phyloP scores from a whole-genome alignment of 2,113 vertebrate species.

The Microcebus jonahi region DNA sequence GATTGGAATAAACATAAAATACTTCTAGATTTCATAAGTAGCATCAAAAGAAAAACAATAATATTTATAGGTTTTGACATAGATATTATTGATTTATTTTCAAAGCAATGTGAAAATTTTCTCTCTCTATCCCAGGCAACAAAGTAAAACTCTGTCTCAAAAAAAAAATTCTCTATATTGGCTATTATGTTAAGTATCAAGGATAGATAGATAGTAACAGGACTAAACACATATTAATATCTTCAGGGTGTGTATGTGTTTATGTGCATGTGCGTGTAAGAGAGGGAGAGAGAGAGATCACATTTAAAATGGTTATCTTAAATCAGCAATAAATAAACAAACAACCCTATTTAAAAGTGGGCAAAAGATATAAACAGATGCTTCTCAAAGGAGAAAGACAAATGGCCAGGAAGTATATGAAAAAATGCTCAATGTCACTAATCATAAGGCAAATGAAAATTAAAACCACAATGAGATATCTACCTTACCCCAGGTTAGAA shows the following conservation, averaged over 20 bases:
- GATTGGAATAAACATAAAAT: background rate
- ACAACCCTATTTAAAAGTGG: no score
- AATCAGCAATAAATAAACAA: no score
- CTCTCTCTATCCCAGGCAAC: background rate
- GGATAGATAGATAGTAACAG: background rate
- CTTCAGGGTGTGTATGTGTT: background rate
- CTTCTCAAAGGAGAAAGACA: no score
- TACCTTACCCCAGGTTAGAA: no score
- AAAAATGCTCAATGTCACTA: no score
- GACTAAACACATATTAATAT: background rate
- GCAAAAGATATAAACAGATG: no score
- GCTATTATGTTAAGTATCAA: background rate
- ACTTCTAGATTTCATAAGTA: background rate
- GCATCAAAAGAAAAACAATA: background rate
- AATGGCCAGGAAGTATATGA: no score
- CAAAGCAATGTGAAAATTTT: background rate
- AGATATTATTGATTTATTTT: background rate
- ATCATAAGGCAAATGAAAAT: no score
- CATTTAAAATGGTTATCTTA: background rate
- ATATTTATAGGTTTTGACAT: background rate
- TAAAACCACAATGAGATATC: no score
- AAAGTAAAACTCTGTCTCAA: no score
- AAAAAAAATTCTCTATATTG: background rate
- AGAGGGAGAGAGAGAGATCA: background rate
- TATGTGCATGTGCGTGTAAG: background rate